Evolutionary conservation across 2,888 invertebrate species (phyloP).

Genomic region (Tachystola acroxantha): DNA sequence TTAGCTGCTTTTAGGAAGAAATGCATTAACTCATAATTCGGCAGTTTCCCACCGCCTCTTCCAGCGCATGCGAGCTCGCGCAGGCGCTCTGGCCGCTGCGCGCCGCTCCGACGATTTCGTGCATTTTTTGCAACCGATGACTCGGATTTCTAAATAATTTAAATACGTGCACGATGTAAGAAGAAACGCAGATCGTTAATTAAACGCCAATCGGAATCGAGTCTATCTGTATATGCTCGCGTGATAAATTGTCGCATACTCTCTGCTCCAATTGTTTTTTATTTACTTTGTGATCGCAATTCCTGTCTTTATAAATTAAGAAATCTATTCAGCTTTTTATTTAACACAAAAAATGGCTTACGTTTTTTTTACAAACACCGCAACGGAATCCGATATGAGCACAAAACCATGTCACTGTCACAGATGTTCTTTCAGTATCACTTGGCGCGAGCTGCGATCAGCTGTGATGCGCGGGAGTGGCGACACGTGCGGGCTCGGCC

Average conservation of each 20-base stretch:
- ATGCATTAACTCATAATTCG: not conserved
- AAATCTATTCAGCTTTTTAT: not conserved
- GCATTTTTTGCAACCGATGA: conserved; percentile 68
- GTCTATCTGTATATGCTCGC: conserved; percentile 48
- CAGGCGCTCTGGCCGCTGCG: conserved; percentile 29
- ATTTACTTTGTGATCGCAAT: not conserved
- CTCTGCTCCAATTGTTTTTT: conserved; percentile 8
- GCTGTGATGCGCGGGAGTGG: conserved; percentile 20
- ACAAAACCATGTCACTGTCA: conserved; percentile 75
- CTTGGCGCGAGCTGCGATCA: conserved; percentile 19
- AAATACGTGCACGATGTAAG: conserved; percentile 67
- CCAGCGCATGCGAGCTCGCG: conserved; percentile 29
- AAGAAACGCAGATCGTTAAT: conserved; percentile 46
- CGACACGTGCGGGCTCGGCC: conserved; percentile 33
- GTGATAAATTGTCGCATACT: conserved; percentile 34
- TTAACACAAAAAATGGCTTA: conserved; percentile 34
- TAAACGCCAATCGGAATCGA: conserved; percentile 58
- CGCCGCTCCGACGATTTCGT: conserved; percentile 68
- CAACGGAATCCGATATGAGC: conserved; percentile 64
- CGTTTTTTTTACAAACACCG: conserved; percentile 51
- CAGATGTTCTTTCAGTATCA: conserved; percentile 32
- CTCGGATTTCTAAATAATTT: conserved; percentile 75
- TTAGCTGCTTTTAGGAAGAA: too few relatives aligned
- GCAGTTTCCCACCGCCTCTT: conserved; percentile 16
- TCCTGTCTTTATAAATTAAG: too few relatives aligned